These are phyloP conservation scores for Caenorhabditis becei DNA, from an alignment of 2,888 invertebrate genomes.

Conservation along the genomic window DNA sequence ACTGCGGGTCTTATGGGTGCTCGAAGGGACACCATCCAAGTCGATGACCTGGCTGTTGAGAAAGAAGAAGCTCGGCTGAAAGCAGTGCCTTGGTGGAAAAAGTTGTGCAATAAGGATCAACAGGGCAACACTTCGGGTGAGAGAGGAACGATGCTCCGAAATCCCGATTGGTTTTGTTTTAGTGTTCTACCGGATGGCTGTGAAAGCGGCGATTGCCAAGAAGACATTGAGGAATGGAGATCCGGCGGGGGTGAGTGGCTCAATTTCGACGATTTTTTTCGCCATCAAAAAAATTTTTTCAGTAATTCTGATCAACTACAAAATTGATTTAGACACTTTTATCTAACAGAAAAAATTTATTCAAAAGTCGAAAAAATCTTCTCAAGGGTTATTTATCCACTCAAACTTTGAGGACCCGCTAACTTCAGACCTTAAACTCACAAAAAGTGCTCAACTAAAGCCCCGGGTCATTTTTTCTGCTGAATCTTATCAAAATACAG, in stretches of 20 bases:
- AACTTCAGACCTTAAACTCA: too few species aligned
- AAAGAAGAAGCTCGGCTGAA: slow-evolving; percentile 52
- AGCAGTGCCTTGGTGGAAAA: slow-evolving; percentile 56
- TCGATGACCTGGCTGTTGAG: slow-evolving; percentile 50
- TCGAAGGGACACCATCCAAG: slow-evolving; percentile 59
- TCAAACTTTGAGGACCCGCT: too few species aligned
- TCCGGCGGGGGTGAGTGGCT: slow-evolving; percentile 68
- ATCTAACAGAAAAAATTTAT: too few species aligned
- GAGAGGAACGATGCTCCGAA: slow-evolving; percentile 8
- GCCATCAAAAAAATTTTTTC: too few species aligned
- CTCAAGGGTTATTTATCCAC: too few species aligned
- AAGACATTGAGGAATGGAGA: slow-evolving; percentile 71
- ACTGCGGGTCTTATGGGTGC: slow-evolving; percentile 74
- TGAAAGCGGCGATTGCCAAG: slow-evolving; percentile 74
- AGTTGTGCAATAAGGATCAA: slow-evolving; percentile 55
- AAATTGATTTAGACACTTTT: too few species aligned
- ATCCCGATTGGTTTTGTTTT: slow-evolving; percentile 46
- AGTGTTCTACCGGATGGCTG: slow-evolving; percentile 77
- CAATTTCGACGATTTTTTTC: too few species aligned
- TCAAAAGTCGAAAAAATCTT: too few species aligned
- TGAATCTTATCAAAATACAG: background rate
- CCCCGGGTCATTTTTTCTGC: too few species aligned
- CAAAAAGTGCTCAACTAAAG: too few species aligned
- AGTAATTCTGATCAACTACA: too few species aligned
- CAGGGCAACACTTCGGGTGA: slow-evolving; percentile 60